phyloP scores from a whole-genome alignment of 2,797 vertebrate genomes.

The Cottoperca gobio region DNA sequence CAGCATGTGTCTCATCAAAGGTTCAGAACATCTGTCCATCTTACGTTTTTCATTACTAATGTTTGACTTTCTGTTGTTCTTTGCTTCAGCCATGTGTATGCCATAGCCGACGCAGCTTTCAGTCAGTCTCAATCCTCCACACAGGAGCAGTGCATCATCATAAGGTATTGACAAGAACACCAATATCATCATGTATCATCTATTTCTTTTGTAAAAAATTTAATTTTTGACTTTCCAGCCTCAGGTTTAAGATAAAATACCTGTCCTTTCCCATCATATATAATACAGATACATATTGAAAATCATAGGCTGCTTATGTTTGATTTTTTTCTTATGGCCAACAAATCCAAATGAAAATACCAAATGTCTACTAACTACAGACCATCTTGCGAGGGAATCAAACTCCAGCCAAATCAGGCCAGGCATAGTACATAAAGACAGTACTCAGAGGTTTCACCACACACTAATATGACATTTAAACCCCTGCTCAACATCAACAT shows the following conservation, averaged over 20 bases:
- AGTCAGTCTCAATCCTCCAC: slow-evolving; percentile 83
- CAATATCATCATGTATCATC: neutral
- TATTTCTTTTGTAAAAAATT: neutral
- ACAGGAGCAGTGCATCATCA: slow-evolving; percentile 88
- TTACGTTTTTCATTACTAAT: neutral
- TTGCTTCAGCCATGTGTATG: slow-evolving; percentile 89
- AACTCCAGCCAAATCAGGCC: too few species aligned
- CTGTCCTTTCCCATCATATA: neutral
- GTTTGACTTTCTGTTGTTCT: slow-evolving; percentile 21
- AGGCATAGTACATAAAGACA: too few species aligned
- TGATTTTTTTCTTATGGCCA: neutral
- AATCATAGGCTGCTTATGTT: neutral
- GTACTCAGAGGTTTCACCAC: too few species aligned
- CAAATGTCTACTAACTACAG: too few species aligned
- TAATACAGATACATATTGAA: neutral
- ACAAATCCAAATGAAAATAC: neutral
- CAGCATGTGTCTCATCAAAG: neutral
- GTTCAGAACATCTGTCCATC: neutral
- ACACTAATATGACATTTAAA: too few species aligned
- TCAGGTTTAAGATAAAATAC: neutral
- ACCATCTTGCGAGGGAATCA: too few species aligned
- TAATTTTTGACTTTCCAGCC: neutral
- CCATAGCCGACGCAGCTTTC: slow-evolving; percentile 87
- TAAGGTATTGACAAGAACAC: slow-evolving; percentile 81
- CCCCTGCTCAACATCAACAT: too few species aligned